These are phyloP conservation scores for Oscheius sp. DNA, from an alignment of 2,888 invertebrate species.

Conservation along the genomic window DNA sequence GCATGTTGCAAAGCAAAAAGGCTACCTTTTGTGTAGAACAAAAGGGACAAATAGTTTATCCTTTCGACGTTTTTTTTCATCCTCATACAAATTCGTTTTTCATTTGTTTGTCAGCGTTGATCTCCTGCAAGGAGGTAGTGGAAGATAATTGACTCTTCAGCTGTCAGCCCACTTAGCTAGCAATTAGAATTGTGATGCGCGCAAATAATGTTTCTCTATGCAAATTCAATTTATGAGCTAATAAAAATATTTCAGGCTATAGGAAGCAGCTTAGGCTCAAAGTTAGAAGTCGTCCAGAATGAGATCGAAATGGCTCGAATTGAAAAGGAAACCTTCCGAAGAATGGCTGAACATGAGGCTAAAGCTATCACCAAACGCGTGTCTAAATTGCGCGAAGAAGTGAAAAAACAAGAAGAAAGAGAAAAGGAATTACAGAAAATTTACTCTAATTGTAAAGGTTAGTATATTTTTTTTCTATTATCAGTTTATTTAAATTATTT, in stretches of 20 bases:
- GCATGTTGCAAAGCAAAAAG: background rate
- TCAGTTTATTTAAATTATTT: background rate
- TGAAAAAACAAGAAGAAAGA: slow-evolving; percentile 78
- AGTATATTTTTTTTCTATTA: background rate
- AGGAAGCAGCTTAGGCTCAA: slow-evolving; percentile 79
- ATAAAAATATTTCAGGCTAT: slow-evolving; percentile 76
- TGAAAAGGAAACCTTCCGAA: slow-evolving; percentile 77
- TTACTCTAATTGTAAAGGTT: slow-evolving; percentile 81
- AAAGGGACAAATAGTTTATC: background rate
- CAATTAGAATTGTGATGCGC: slow-evolving; percentile 36
- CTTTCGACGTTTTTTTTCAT: background rate
- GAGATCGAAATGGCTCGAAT: slow-evolving; percentile 90
- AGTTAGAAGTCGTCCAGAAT: slow-evolving; percentile 77
- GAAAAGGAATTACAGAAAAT: slow-evolving; percentile 88
- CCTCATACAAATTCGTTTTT: background rate
- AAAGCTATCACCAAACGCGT: slow-evolving; percentile 84
- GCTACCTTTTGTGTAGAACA: background rate
- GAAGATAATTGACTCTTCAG: slow-evolving; percentile 31
- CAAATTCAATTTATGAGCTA: slow-evolving; percentile 29
- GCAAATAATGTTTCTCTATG: slow-evolving; percentile 34
- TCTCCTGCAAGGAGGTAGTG: slow-evolving; percentile 15
- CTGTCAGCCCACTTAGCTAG: slow-evolving; percentile 27
- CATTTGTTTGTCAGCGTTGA: background rate
- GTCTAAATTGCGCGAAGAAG: slow-evolving; percentile 61
- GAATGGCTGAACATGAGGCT: slow-evolving; percentile 84